Evolutionary conservation across 2,888 invertebrate species (phyloP).

Genomic region (Digitonthophagus gazella): DNA sequence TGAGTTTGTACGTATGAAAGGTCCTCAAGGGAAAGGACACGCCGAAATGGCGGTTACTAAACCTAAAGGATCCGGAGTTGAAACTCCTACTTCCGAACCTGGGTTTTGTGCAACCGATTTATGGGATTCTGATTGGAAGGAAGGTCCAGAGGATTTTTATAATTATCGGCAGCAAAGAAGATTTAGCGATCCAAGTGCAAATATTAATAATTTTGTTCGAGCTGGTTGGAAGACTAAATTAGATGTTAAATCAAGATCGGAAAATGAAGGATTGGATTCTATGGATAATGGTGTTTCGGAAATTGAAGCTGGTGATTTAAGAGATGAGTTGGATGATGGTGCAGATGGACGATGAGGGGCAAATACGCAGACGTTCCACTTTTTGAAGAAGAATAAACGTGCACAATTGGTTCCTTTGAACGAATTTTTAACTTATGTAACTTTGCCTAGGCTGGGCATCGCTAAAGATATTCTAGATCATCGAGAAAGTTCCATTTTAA

Average conservation of each 20-base stretch:
- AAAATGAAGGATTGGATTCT: constrained; percentile 87
- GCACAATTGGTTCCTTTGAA: constrained; percentile 92
- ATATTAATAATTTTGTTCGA: constrained; percentile 79
- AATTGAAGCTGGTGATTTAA: constrained; percentile 90
- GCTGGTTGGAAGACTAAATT: constrained; percentile 76
- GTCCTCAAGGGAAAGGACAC: constrained; percentile 93
- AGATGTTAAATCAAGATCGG: constrained; percentile 74
- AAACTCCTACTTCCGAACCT: constrained; percentile 91
- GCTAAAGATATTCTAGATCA: constrained; percentile 92
- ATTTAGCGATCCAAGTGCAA: constrained; percentile 91
- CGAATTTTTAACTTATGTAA: constrained; percentile 96
- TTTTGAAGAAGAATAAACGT: constrained; percentile 94
- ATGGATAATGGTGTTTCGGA: constrained; percentile 82
- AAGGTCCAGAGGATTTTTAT: constrained; percentile 82
- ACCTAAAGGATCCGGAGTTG: constrained; percentile 87
- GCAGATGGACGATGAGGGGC: constrained; percentile 95
- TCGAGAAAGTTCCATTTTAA: constrained; percentile 86
- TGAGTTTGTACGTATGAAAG: constrained; percentile 98
- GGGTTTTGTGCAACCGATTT: constrained; percentile 80
- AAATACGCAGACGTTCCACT: constrained; percentile 98
- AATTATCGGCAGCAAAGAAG: constrained; percentile 73
- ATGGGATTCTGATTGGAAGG: constrained; percentile 89
- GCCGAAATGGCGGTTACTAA: constrained; percentile 98
- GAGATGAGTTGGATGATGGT: constrained; percentile 92
- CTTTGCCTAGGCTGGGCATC: constrained; percentile 97